Evolutionary conservation across 1,140 invertebrate species (phyloP), one percentile per base, ranked within the genome.

Genomic region (Anthonomus grandis): DNA sequence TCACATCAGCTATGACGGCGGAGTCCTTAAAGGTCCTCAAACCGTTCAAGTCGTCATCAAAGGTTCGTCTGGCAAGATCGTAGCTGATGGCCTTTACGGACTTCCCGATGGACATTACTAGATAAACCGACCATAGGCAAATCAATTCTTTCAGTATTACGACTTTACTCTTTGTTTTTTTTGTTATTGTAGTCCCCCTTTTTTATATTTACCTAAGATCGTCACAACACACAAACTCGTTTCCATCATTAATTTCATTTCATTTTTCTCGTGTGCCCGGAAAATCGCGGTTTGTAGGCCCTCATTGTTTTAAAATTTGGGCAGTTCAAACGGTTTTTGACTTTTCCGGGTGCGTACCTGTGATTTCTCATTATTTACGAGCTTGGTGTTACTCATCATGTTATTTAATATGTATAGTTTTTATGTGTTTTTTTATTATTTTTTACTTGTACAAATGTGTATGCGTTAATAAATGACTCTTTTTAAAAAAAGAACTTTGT

Each of bases 41-140:
- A 67, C 65, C 13, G 63, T 64, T 38, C 65, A 63, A 45, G 65
- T 62, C 13, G 57, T 61, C 39, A 62, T 67, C 48, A 64, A 61
- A 38, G 65, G 65, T 25, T 64, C 65, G 18, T 56, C 65, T 36
- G 65, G 65, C 48, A 63, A 65, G 57, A 58, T 65, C 44, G 57
- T 61, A 41, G 64, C 64, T 59, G 60, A 60, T 56, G 64, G 64
- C 9, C 64, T 66, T 37, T 66, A 62, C 24, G 63, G 63, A 38
- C 57, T 52, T 27, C 57, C 57, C 48, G 41, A 37, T 34, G 49
- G 57, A 38, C 49, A 48, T 13, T 38, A 52, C 24, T 50, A n/a
- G n/a, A n/a, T n/a, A 52, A 50, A 57, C 55, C 57, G 57, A 59
- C 57, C 57, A 57, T 59, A 59, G 57, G 57, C 57, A 59, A 59